These are phyloP conservation scores for Cheracebus regulus DNA, from an alignment of 2,797 vertebrate species.

Conservation along the genomic window DNA sequence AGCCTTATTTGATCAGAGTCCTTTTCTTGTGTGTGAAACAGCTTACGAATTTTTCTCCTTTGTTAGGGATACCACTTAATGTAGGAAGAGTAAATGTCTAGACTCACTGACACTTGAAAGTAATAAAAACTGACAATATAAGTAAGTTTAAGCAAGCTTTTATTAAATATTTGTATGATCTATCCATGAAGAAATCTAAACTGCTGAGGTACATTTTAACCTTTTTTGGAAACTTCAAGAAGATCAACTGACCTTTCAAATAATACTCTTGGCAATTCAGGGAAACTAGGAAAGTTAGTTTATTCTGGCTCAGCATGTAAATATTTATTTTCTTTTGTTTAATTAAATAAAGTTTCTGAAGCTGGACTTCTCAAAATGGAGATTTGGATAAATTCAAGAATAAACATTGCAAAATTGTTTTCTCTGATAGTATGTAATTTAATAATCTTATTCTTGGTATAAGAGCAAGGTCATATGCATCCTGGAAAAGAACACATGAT, in stretches of 20 bases:
- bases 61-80: not conserved
- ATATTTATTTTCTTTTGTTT: constrained; percentile 48
- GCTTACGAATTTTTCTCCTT: not conserved
- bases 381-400: not conserved
- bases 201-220: not conserved
- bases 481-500: not conserved
- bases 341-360: constrained; percentile 34
- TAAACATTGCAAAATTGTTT: not conserved
- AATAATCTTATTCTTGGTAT: not conserved
- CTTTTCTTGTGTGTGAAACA: not conserved
- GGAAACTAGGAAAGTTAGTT: not conserved
- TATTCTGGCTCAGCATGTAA: not conserved
- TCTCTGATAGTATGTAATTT: not conserved
- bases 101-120: not conserved
- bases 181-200: not conserved
- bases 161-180: constrained; percentile 25
- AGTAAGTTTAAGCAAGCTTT: not conserved
- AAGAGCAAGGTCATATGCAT: not conserved
- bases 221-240: constrained; percentile 20
- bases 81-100: constrained; percentile 15
- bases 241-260: constrained; percentile 22
- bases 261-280: not conserved
- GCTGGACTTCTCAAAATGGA: not conserved
- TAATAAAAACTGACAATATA: constrained; percentile 44
- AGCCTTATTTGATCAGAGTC: not conserved